Percentiles rank a stretch among this genome's conserved stretches.
phyloP scores from a whole-genome alignment of 2,797 vertebrate species.

The Onychomys torridus region DNA sequence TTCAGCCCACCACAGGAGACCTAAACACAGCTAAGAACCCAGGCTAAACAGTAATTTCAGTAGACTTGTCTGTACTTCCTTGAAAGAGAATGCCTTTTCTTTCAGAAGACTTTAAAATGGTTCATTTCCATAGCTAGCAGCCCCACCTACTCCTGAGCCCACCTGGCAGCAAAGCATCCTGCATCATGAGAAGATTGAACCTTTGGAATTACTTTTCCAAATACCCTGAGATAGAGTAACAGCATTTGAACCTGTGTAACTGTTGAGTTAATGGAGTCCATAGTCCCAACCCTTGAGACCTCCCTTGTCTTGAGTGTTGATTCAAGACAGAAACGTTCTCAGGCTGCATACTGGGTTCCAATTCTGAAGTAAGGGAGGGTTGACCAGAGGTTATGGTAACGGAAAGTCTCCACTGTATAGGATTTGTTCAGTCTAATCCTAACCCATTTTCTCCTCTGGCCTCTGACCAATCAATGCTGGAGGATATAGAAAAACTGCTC shows the following conservation, averaged over 20 bases:
- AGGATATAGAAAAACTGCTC: background rate
- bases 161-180: background rate
- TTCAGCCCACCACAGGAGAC: background rate
- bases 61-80: background rate
- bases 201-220: background rate
- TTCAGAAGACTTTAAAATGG: background rate
- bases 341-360: background rate
- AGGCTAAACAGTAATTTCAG: no score
- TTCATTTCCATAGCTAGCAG: background rate
- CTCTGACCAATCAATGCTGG: no score
- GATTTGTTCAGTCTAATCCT: background rate
- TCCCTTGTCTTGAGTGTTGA: no score
- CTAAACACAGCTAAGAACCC: background rate
- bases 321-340: background rate
- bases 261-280: no score
- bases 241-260: accelerated
- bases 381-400: background rate
- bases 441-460: background rate
- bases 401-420: background rate
- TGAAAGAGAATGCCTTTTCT: background rate
- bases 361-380: background rate
- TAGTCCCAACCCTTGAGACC: background rate
- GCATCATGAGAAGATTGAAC: background rate
- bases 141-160: background rate
- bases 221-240: background rate